phyloP scores from a whole-genome alignment of 2,888 invertebrate species.

The Pseudanteris insignis region DNA sequence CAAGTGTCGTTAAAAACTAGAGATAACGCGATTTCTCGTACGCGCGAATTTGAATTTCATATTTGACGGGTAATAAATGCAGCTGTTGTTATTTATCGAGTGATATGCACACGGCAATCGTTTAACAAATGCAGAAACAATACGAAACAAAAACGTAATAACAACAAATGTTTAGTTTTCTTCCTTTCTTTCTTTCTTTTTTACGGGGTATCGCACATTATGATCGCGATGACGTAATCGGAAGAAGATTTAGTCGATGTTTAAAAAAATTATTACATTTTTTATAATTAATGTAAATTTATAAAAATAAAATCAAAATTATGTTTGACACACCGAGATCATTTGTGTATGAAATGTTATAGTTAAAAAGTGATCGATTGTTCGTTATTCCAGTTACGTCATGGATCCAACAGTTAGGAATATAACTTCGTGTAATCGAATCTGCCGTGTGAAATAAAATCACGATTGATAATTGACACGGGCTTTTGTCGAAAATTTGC shows the following conservation, averaged over 20 bases:
- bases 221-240: slow-evolving; percentile 15
- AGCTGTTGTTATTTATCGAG: slow-evolving; percentile 11
- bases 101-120: slow-evolving; percentile 33
- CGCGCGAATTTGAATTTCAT: not conserved
- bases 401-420: slow-evolving; percentile 25
- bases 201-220: slow-evolving; percentile 29
- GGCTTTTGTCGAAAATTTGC: not conserved
- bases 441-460: slow-evolving; percentile 11
- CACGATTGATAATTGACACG: slow-evolving; percentile 19
- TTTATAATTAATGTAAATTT: too few relatives aligned
- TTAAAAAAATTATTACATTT: too few relatives aligned
- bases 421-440: slow-evolving; percentile 38
- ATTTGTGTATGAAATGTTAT: too few relatives aligned
- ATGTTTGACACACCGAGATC: too few relatives aligned
- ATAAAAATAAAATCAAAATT: too few relatives aligned
- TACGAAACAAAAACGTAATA: slow-evolving; percentile 63
- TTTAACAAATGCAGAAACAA: slow-evolving; percentile 62
- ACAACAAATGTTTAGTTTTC: slow-evolving; percentile 55
- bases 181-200: too few relatives aligned
- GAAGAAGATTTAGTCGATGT: slow-evolving; percentile 6
- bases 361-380: too few relatives aligned
- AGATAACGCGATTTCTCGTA: too few relatives aligned
- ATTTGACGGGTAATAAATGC: too few relatives aligned
- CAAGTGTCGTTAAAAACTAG: too few relatives aligned
- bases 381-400: slow-evolving; percentile 24